phyloP scores from a whole-genome alignment of 2,888 invertebrate species.

The Tuberolachnus salignus region DNA sequence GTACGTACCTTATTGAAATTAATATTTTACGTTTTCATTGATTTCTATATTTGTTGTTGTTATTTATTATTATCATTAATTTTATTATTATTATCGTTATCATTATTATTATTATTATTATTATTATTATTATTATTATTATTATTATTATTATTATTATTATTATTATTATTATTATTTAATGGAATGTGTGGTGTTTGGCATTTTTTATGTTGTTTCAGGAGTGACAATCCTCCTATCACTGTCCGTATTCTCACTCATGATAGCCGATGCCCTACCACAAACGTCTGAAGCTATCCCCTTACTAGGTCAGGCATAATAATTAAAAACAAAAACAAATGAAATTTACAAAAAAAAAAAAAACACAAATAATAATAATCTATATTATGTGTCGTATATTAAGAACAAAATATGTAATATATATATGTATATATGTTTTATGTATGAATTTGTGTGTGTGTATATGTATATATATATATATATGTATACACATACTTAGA shows the following conservation, averaged over 20 bases:
- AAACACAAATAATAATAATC: constrained; percentile 33
- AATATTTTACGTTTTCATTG: constrained; percentile 7
- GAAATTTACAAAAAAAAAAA: constrained; percentile 22
- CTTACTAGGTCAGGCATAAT: constrained; percentile 80
- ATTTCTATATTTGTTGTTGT: constrained; percentile 28
- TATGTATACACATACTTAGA: no score
- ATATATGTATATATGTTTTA: constrained; percentile 5
- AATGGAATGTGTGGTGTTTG: constrained; percentile 58
- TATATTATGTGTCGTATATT: constrained; percentile 12
- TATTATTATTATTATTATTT: constrained; percentile 45
- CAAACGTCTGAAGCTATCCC: constrained; percentile 99
- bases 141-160: constrained; percentile 45
- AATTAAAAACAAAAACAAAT: no score
- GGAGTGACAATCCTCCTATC: constrained; percentile 99
- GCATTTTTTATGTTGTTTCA: constrained; percentile 69
- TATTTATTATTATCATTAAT: constrained; percentile 19
- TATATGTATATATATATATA: no score
- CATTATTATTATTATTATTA: constrained; percentile 16
- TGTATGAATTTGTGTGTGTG: no score
- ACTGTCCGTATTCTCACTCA: constrained; percentile 98
- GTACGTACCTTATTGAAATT: constrained; percentile 5
- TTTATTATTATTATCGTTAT: constrained; percentile 29
- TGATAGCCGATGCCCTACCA: constrained; percentile 99
- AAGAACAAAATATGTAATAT: constrained; percentile 24
- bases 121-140: constrained; percentile 40